A percentile compares a stretch with the other conserved stretches of the same genome.
These are phyloP conservation scores for Neotragus pygmaeus DNA, from an alignment of 2,113 vertebrate species.

Conservation along the genomic window DNA sequence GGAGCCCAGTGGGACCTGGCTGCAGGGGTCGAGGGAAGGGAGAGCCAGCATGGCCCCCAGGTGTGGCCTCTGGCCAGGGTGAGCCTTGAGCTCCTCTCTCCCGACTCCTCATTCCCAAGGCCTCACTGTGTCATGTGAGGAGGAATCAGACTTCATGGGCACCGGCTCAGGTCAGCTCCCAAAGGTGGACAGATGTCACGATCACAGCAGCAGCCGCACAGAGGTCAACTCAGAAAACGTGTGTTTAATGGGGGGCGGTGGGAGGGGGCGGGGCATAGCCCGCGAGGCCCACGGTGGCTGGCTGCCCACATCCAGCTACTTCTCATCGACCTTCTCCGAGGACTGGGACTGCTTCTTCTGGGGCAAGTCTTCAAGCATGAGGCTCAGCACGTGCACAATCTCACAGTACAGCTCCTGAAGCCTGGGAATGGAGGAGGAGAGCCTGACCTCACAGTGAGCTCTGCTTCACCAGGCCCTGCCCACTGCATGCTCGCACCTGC, in stretches of 20 bases:
- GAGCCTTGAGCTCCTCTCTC: not conserved
- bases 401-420: slow-evolving; percentile 70
- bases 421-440: slow-evolving; percentile 37
- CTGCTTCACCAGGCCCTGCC: fast-evolving
- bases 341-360: not conserved
- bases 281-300: fast-evolving
- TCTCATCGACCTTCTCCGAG: fast-evolving
- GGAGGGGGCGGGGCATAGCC: not conserved
- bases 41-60: not conserved
- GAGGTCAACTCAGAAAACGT: not conserved
- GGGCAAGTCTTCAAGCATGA: slow-evolving; percentile 36
- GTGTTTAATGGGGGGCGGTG: not conserved
- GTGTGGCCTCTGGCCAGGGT: not conserved
- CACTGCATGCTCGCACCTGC: fast-evolving
- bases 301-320: not conserved
- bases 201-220: not conserved
- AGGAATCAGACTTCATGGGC: not conserved
- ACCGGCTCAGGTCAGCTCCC: not conserved
- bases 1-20: not conserved
- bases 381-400: not conserved
- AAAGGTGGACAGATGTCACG: not conserved
- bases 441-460: not conserved
- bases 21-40: not conserved
- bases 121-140: not conserved
- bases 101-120: not conserved